A percentile compares a stretch with the other conserved stretches of the same genome.
Evolutionary conservation across 2,113 vertebrate species (phyloP).

Genomic region (Platysteira castanea): DNA sequence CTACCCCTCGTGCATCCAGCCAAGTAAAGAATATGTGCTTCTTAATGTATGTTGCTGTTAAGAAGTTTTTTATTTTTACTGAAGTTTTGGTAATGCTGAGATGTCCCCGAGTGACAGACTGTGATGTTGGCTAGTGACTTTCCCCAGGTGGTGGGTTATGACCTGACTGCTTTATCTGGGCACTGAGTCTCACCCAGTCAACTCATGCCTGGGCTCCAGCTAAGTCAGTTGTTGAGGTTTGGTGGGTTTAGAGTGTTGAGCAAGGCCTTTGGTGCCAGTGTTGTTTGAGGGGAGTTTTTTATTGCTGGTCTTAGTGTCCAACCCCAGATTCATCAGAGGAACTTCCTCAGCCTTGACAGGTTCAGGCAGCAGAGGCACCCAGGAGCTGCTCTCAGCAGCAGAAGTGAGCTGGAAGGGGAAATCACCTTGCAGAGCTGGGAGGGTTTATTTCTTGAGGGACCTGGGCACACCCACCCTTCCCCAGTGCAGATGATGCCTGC

Average conservation of each 20-base stretch:
- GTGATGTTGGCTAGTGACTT: too few species aligned
- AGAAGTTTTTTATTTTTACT: neutral
- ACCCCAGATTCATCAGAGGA: neutral
- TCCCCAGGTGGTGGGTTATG: neutral
- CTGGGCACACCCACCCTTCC: neutral
- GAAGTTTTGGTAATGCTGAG: neutral
- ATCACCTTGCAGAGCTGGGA: neutral
- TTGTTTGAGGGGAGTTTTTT: neutral
- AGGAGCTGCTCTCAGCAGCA: neutral
- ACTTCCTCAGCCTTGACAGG: neutral
- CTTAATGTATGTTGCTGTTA: too few species aligned
- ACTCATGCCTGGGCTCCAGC: too few species aligned
- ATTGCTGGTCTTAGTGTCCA: neutral
- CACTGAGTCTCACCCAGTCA: accelerated
- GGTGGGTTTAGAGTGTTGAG: neutral
- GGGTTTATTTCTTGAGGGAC: neutral
- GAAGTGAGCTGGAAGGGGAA: neutral
- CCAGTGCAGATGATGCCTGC: neutral
- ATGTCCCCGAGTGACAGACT: neutral
- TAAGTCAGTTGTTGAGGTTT: neutral
- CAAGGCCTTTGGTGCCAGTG: neutral
- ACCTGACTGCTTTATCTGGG: neutral
- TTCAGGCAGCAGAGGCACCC: neutral
- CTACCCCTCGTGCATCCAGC: neutral
- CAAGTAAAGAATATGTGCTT: neutral